A percentile compares a stretch with the other conserved stretches of the same genome.
These are phyloP conservation scores for Noctua comes DNA, from an alignment of 2,888 invertebrate genomes.

Conservation along the genomic window DNA sequence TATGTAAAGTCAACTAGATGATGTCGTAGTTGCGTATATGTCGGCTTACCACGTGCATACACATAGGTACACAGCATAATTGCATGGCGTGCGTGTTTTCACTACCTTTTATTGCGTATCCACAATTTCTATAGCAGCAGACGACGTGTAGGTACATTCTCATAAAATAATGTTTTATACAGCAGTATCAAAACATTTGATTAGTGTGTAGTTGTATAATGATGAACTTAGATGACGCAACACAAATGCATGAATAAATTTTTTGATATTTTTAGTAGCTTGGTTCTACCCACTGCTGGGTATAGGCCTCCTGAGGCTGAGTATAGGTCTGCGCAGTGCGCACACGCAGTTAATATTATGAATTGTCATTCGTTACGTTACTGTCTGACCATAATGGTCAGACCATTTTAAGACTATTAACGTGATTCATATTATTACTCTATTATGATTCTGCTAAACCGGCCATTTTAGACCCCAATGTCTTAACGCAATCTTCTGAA, in stretches of 20 bases:
- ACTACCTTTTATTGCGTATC: constrained; percentile 39
- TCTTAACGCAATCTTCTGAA: background rate
- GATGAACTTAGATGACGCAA: background rate
- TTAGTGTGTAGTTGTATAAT: background rate
- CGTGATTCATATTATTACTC: too few relatives aligned
- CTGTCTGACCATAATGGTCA: too few relatives aligned
- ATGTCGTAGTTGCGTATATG: constrained; percentile 30
- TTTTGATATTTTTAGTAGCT: background rate
- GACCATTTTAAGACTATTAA: too few relatives aligned
- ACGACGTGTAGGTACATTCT: background rate
- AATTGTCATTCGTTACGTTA: too few relatives aligned
- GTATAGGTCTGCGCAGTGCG: background rate
- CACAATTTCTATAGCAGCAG: constrained; percentile 38
- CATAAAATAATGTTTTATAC: constrained; percentile 6
- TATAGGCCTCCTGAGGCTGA: background rate
- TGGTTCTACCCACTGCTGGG: background rate
- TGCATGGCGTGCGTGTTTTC: constrained; percentile 30
- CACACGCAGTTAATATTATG: too few relatives aligned
- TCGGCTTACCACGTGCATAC: constrained; percentile 1
- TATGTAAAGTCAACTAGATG: constrained; percentile 50
- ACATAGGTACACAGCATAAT: constrained; percentile 28
- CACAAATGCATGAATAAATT: background rate
- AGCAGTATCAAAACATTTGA: constrained; percentile 5
- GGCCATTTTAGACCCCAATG: too few relatives aligned
- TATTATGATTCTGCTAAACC: too few relatives aligned